Percentiles rank a stretch among this genome's conserved stretches.
Conservation (phyloP, 2,888 invertebrate species). For the Drosophila emarginata region DNA sequence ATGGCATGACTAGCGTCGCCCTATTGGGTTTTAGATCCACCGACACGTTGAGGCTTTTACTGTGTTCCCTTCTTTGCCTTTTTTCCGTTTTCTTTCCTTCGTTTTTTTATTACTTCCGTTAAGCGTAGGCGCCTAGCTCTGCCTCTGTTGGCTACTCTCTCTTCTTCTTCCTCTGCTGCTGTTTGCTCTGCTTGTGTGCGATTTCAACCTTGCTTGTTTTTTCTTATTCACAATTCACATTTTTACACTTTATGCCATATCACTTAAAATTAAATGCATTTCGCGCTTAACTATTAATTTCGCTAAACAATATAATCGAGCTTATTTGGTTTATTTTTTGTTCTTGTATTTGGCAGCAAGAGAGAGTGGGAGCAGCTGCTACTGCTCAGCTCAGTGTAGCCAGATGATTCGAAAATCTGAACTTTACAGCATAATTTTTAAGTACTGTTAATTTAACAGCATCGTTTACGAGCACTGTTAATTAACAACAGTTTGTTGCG, state of each 20-base stretch:
- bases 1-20: slow-evolving; percentile 73
- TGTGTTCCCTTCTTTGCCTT: slow-evolving; percentile 17
- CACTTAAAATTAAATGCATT: slow-evolving; percentile 2
- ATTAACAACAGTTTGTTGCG: no score
- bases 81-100: slow-evolving; percentile 7
- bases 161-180: slow-evolving; percentile 38
- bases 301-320: slow-evolving; percentile 32
- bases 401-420: no score
- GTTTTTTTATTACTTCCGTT: slow-evolving; percentile 39
- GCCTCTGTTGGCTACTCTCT: slow-evolving; percentile 21
- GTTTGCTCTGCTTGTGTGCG: slow-evolving; percentile 22
- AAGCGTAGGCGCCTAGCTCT: slow-evolving; percentile 48
- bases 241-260: background rate
- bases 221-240: slow-evolving; percentile 14
- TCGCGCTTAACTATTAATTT: slow-evolving; percentile 36
- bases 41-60: slow-evolving; percentile 39
- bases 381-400: no score
- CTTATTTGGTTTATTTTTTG: slow-evolving; percentile 25
- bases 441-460: no score
- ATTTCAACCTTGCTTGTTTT: slow-evolving; percentile 16
- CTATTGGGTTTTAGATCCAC: slow-evolving; percentile 45
- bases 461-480: no score
- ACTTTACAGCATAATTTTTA: no score
- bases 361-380: background rate
- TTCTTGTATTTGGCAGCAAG: background rate